Percentiles rank a stretch among this genome's conserved stretches.
phyloP scores from a whole-genome alignment of 2,113 vertebrate genomes.

The Microtus richardsoni region DNA sequence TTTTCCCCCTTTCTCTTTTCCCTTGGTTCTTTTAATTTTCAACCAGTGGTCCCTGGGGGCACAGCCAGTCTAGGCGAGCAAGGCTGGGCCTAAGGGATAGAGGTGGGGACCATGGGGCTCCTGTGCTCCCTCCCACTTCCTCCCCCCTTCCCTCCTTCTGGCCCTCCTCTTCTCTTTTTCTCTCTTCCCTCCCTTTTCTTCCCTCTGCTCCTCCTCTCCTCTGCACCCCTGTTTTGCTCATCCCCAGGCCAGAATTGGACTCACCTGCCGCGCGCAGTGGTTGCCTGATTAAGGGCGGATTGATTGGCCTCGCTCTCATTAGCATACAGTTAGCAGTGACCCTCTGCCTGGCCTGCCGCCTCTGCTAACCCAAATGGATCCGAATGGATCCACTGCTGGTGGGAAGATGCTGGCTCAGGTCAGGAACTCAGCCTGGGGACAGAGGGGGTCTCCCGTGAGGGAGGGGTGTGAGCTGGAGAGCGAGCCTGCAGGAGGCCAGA shows the following conservation, averaged over 20 bases:
- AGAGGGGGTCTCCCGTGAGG: neutral
- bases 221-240: neutral
- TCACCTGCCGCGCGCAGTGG: constrained; percentile 85
- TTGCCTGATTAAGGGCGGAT: constrained; percentile 92
- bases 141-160: neutral
- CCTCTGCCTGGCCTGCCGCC: constrained; percentile 74
- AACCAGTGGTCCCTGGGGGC: neutral
- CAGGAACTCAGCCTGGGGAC: constrained; percentile 85
- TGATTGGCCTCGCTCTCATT: constrained; percentile 92
- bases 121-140: neutral
- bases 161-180: neutral
- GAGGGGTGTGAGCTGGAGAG: neutral
- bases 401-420: neutral
- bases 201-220: neutral
- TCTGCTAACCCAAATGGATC: constrained; percentile 87
- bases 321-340: constrained; percentile 91
- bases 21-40: neutral
- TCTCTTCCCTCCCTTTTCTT: neutral
- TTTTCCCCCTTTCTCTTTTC: neutral
- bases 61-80: neutral
- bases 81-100: neutral
- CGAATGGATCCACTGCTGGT: constrained; percentile 82
- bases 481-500: neutral
- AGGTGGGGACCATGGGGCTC: neutral
- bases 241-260: constrained; percentile 72